Evolutionary conservation across 1,140 invertebrate genomes (phyloP).

Genomic region (Tetragonula clypearis): DNA sequence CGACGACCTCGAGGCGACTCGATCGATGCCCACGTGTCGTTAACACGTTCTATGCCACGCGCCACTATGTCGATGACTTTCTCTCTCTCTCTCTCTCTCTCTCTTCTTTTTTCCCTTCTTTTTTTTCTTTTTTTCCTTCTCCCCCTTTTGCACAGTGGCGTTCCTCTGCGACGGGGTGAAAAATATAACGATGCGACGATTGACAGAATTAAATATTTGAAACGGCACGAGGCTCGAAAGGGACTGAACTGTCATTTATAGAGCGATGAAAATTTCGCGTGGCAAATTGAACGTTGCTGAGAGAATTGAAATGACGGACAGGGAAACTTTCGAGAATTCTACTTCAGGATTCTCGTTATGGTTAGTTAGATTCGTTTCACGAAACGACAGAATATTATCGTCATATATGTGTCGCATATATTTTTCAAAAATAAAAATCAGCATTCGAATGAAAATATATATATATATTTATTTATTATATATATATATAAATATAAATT

Average conservation of each 20-base stretch:
- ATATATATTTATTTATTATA: too few relatives aligned
- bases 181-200: background rate
- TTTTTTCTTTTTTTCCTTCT: background rate
- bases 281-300: background rate
- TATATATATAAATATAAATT: too few relatives aligned
- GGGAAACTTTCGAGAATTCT: background rate
- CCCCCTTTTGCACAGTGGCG: background rate
- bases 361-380: too few relatives aligned
- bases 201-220: background rate
- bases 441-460: too few relatives aligned
- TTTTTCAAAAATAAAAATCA: too few relatives aligned
- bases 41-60: conserved; percentile 12
- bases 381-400: too few relatives aligned
- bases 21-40: conserved; percentile 17
- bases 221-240: background rate
- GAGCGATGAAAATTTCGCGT: background rate
- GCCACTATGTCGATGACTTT: background rate
- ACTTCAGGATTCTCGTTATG: too few relatives aligned
- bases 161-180: background rate
- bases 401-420: too few relatives aligned
- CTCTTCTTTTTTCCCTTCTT: background rate
- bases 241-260: background rate
- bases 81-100: background rate
- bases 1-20: background rate
- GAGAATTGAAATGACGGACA: too few relatives aligned